Percentiles rank a stretch among this genome's conserved stretches.
Conservation (phyloP, 2,888 invertebrate species). For the Pterostichus niger region DNA sequence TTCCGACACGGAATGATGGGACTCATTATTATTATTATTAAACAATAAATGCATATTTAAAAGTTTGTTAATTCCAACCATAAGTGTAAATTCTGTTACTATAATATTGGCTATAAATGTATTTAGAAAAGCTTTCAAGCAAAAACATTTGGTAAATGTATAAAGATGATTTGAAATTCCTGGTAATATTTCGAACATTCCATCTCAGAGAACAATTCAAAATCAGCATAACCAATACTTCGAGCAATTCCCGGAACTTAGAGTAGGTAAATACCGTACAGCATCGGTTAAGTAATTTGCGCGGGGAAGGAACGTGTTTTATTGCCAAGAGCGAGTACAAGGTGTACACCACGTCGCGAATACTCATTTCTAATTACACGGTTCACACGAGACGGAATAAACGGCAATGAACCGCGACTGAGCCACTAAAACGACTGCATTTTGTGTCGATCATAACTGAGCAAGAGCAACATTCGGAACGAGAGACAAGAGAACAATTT, state of each 20-base stretch:
- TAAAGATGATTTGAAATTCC: too few relatives aligned
- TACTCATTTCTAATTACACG: slow-evolving; percentile 46
- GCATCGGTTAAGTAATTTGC: not conserved
- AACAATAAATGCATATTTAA: too few relatives aligned
- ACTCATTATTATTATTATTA: too few relatives aligned
- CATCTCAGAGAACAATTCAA: too few relatives aligned
- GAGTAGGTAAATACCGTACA: slow-evolving; percentile 20
- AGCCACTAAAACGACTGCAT: slow-evolving; percentile 33
- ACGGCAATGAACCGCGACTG: slow-evolving; percentile 42
- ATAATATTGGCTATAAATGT: too few relatives aligned
- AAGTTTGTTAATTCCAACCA: too few relatives aligned
- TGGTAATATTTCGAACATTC: too few relatives aligned
- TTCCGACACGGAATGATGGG: too few relatives aligned
- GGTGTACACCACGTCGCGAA: slow-evolving; percentile 24
- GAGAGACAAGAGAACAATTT: not conserved
- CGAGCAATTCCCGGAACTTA: not conserved
- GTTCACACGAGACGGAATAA: slow-evolving; percentile 36
- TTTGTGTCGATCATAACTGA: slow-evolving; percentile 37
- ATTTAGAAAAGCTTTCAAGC: too few relatives aligned
- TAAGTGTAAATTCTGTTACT: too few relatives aligned
- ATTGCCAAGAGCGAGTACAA: not conserved
- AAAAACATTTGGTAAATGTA: too few relatives aligned
- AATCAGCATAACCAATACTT: too few relatives aligned
- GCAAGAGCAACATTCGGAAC: slow-evolving; percentile 18
- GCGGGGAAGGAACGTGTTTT: not conserved